Conservation (phyloP, 92 coral and sea anemone species). For the Chrysogorgia sp. region DNA sequence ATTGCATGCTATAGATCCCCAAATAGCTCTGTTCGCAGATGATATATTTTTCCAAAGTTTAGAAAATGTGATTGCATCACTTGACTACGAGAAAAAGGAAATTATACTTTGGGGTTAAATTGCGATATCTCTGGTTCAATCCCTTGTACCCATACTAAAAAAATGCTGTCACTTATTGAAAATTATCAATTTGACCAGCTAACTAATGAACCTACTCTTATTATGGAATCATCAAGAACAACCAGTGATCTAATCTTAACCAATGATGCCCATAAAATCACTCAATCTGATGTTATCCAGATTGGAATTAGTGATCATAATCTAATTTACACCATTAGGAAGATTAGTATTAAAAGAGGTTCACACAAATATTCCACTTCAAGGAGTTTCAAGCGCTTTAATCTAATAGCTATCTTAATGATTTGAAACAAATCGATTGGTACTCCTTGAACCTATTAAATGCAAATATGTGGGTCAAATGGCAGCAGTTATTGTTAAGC, state of each 20-base stretch:
- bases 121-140: conserved; percentile 17
- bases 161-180: conserved; percentile 1
- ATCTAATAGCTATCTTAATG: neutral
- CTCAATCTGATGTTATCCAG: too few species aligned
- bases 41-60: conserved; percentile 3
- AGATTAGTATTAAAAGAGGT: neutral
- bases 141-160: conserved; percentile 9
- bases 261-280: too few species aligned
- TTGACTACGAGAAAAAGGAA: conserved; percentile 35
- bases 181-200: too few species aligned
- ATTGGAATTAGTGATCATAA: neutral
- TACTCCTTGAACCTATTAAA: neutral
- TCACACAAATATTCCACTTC: neutral
- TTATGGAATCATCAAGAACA: too few species aligned
- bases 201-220: too few species aligned
- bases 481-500: conserved; percentile 40
- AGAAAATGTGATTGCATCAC: neutral
- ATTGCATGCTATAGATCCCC: conserved; percentile 46
- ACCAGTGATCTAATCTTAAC: too few species aligned
- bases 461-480: conserved; percentile 19
- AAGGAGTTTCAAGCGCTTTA: neutral
- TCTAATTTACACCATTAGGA: neutral
- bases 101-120: conserved; percentile 22
- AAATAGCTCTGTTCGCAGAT: conserved; percentile 25
- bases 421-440: neutral